Evolutionary conservation across 2,888 invertebrate species (phyloP), one percentile per base, ranked within the genome.

Genomic region (Temnothorax ravouxi): DNA sequence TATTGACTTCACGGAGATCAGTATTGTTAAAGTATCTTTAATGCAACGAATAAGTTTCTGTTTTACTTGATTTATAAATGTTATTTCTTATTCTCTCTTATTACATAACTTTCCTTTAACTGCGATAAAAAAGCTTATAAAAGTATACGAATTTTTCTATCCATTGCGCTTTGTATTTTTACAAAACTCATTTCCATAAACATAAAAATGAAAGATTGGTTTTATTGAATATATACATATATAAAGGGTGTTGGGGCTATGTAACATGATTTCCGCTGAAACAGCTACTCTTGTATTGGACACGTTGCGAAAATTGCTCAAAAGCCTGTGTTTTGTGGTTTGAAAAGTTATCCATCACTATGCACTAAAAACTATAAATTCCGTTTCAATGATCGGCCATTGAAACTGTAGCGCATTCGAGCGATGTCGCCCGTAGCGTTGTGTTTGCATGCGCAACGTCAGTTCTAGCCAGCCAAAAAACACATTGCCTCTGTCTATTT

Each of bases 341-440:
- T 59, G 79, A 80, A 80, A 72, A 80, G 79, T 80, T 80, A 80
- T 80, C 79, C 79, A 80, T 80, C 79, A 79, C 72, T 71, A 71
- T 59, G 21, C 47, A 80, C 72, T 59, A 80, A 80, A 80, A 80
- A 72, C 79, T 80, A 80, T 80, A 80, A 80, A 80, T 80, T 80
- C 79, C 38, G 38, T 80, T 80, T 80, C 72, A 59, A 80, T 80
- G 34, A 47, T 18, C 59, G 59, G 38, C 79, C 74, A 72, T 80
- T 80, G 79, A 80, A 80, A 80, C 74, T 72, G 72, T 59, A 72
- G 79, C 56, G 79, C 47, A 72, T 72, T 80, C 79, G 18, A 47
- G 74, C 79, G 79, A 72, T 72, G 79, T 80, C 79, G 79, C 79
- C 72, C 15, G 79, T 80, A 80, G 79, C 79, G 72, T 47, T 13